Evolutionary conservation across 2,888 invertebrate genomes (phyloP).

Genomic region (Himalopsyche japonica): DNA sequence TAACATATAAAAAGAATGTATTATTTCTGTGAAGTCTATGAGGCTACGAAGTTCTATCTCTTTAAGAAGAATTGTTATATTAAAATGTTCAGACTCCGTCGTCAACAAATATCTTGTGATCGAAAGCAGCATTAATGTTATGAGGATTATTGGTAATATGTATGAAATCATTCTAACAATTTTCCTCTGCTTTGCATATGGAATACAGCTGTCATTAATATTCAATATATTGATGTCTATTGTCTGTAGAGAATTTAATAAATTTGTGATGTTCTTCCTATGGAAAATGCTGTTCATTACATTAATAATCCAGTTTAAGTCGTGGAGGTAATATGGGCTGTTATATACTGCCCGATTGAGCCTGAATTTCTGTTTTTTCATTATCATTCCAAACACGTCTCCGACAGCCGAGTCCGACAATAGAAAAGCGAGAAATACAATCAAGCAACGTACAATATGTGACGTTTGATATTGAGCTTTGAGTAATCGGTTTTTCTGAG

Average conservation of each 20-base stretch:
- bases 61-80: background rate
- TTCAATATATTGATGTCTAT: background rate
- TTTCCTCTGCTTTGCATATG: background rate
- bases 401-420: background rate
- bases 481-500: background rate
- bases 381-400: background rate
- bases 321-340: background rate
- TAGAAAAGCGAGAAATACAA: background rate
- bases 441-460: slow-evolving; percentile 3
- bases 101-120: background rate
- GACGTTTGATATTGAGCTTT: background rate
- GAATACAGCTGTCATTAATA: background rate
- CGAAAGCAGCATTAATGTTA: background rate
- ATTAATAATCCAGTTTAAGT: background rate
- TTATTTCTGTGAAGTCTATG: background rate
- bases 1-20: slow-evolving; percentile 11
- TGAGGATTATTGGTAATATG: background rate
- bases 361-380: background rate
- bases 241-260: background rate
- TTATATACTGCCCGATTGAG: background rate
- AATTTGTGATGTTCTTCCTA: background rate
- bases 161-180: background rate
- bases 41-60: background rate
- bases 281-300: background rate
- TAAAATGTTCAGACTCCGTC: background rate